Evolutionary conservation across 30 jellyfish, hydroid and myxozoan genomes (phyloP).

Genomic region (Turritopsis dohrnii): DNA sequence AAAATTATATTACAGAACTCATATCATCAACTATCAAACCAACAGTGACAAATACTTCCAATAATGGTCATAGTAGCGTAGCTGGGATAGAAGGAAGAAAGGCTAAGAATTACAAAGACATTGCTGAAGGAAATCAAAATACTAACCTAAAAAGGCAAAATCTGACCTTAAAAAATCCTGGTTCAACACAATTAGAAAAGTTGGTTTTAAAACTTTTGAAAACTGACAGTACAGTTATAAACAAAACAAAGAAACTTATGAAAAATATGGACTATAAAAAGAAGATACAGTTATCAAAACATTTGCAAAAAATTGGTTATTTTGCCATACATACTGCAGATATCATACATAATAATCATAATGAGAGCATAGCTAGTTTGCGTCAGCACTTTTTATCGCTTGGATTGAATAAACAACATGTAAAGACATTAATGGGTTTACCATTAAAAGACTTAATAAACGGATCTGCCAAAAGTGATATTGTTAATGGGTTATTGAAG

Average conservation of each 20-base stretch:
- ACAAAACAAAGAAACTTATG: background rate
- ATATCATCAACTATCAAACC: background rate
- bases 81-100: background rate
- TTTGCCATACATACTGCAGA: slow-evolving; percentile 8
- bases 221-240: background rate
- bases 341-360: background rate
- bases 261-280: background rate
- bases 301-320: slow-evolving; percentile 1
- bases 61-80: background rate
- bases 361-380: background rate
- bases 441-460: background rate
- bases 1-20: background rate
- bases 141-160: background rate
- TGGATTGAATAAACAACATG: background rate
- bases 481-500: background rate
- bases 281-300: background rate
- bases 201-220: background rate
- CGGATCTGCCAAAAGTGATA: background rate
- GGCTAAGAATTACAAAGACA: background rate
- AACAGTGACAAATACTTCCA: background rate
- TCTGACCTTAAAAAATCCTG: background rate
- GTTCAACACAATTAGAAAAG: background rate
- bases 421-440: background rate
- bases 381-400: slow-evolving; percentile 12
- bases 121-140: background rate